These are phyloP conservation scores for Peromyscus melanophrys DNA, from an alignment of 2,797 vertebrate species.

Conservation along the genomic window DNA sequence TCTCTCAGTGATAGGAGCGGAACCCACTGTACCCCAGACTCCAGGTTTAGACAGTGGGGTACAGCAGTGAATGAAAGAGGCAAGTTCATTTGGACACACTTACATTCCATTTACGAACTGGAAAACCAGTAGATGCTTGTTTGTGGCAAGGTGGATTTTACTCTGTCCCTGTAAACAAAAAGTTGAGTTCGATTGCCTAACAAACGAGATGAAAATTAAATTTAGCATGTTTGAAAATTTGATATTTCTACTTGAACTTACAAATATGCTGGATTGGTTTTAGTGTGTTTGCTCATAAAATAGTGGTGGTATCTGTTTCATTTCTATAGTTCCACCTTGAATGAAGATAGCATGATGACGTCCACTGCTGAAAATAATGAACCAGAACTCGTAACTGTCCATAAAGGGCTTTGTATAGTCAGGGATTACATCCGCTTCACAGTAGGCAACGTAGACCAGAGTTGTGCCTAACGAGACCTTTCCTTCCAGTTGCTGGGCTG, in stretches of 20 bases:
- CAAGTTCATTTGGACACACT: background rate
- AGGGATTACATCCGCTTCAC: slow-evolving; percentile 41
- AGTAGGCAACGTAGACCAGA: slow-evolving; percentile 38
- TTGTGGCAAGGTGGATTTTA: slow-evolving; percentile 55
- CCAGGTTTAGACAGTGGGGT: background rate
- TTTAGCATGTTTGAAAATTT: slow-evolving; percentile 52
- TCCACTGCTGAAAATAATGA: slow-evolving; percentile 65
- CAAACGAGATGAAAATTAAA: slow-evolving; percentile 14
- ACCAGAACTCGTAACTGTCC: slow-evolving; percentile 63
- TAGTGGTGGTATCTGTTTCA: slow-evolving; percentile 39
- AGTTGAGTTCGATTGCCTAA: slow-evolving; percentile 7
- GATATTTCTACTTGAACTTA: slow-evolving; percentile 39
- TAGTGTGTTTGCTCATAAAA: background rate
- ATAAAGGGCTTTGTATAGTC: slow-evolving; percentile 58
- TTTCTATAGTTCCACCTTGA: slow-evolving; percentile 56
- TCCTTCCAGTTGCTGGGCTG: slow-evolving; percentile 52
- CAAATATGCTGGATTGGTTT: slow-evolving; percentile 58
- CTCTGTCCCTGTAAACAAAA: slow-evolving; percentile 50
- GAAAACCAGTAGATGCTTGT: background rate
- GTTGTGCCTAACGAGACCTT: slow-evolving; percentile 1
- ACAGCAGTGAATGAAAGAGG: slow-evolving; percentile 1
- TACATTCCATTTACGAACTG: background rate
- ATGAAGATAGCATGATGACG: slow-evolving; percentile 60
- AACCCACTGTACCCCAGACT: background rate
- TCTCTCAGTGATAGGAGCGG: background rate